These are phyloP conservation scores for Rhinoraja longicauda DNA, from an alignment of 2,797 vertebrate genomes.

Conservation along the genomic window DNA sequence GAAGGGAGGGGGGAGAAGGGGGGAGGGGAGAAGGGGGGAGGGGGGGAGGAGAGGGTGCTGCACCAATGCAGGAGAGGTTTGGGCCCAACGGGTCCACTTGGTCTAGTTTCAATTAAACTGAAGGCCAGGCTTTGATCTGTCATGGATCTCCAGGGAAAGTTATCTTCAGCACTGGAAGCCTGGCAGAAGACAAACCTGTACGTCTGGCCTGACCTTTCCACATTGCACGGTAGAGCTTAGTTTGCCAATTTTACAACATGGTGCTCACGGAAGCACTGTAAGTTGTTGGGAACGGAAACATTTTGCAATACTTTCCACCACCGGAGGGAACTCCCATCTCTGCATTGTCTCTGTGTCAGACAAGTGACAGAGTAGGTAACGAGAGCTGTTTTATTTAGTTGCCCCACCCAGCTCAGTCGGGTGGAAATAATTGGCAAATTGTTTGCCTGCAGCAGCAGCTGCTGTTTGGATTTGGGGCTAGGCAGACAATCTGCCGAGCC, in stretches of 20 bases:
- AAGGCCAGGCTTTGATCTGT: not conserved
- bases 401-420: not conserved
- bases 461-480: not conserved
- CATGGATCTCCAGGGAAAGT: not conserved
- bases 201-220: no score
- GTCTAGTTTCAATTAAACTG: not conserved
- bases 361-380: not conserved
- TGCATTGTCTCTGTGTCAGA: not conserved
- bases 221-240: not conserved
- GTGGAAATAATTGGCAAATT: not conserved
- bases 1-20: no score
- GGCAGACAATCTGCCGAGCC: not conserved
- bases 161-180: not conserved
- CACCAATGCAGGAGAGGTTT: no score
- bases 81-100: no score
- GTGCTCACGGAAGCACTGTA: not conserved
- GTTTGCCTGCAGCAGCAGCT: not conserved
- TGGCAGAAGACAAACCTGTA: not conserved
- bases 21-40: no score
- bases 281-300: not conserved
- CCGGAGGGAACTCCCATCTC: not conserved
- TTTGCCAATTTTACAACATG: no score
- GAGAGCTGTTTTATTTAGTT: not conserved
- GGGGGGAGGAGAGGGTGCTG: no score
- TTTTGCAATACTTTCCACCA: not conserved